These are phyloP conservation scores for Rostratula benghalensis DNA, from an alignment of 2,113 vertebrate species.

Conservation along the genomic window DNA sequence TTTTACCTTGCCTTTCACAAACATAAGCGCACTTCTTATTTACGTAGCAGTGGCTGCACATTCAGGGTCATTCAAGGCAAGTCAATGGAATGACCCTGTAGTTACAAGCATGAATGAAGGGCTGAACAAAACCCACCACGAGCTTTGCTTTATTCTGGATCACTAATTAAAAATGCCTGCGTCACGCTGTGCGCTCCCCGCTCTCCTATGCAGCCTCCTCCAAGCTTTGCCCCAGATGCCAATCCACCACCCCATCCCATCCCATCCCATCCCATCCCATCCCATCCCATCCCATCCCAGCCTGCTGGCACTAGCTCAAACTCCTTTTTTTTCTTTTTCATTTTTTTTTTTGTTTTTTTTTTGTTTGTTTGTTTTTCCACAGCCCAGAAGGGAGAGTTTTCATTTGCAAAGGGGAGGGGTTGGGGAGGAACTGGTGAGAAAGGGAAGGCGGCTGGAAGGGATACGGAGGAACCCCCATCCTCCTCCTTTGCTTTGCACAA, in stretches of 20 bases:
- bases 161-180: background rate
- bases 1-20: background rate
- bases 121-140: conserved; percentile 1
- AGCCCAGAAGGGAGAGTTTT: background rate
- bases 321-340: no score
- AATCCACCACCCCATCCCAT: background rate
- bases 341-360: no score
- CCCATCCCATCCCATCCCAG: background rate
- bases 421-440: background rate
- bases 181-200: background rate
- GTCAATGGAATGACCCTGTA: background rate
- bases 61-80: background rate
- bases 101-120: background rate
- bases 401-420: background rate
- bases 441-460: rapidly evolving
- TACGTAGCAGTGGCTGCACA: background rate
- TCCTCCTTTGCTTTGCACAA: background rate
- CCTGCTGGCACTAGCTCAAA: background rate
- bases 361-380: background rate
- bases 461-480: background rate
- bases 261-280: background rate
- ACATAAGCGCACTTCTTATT: rapidly evolving
- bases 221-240: background rate
- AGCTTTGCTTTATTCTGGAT: background rate
- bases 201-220: background rate